Evolutionary conservation across 1,140 invertebrate genomes (phyloP).

Genomic region (Whitmania pigra): DNA sequence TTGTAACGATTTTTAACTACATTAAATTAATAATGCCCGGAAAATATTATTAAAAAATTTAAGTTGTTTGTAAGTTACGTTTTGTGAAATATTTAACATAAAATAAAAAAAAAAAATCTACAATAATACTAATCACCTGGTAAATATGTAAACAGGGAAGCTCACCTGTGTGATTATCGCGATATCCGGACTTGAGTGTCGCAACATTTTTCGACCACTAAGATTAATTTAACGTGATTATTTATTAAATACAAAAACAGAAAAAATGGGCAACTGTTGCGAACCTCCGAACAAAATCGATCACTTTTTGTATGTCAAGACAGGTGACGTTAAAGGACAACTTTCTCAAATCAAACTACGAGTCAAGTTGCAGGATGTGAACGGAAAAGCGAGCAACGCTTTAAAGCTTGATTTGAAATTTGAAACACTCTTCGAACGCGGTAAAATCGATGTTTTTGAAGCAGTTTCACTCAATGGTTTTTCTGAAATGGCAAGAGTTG

Average conservation of each 20-base stretch:
- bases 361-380: conserved; percentile 36
- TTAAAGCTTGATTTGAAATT: conserved; percentile 38
- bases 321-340: conserved; percentile 40
- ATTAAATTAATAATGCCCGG: too few species aligned
- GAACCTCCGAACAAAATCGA: conserved; percentile 20
- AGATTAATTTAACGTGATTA: too few species aligned
- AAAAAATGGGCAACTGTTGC: conserved; percentile 24
- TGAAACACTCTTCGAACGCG: conserved; percentile 42
- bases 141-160: too few species aligned
- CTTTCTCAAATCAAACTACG: conserved; percentile 43
- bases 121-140: too few species aligned
- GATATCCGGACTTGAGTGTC: not conserved
- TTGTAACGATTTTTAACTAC: too few species aligned
- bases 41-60: too few species aligned
- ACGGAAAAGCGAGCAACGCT: conserved; percentile 30
- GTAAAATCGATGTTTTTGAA: conserved; percentile 35
- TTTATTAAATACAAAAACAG: too few species aligned
- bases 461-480: conserved; percentile 22
- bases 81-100: too few species aligned
- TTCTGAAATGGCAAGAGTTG: conserved; percentile 29
- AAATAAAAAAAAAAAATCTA: too few species aligned
- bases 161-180: too few species aligned
- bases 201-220: not conserved
- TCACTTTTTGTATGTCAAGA: conserved; percentile 38
- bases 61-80: too few species aligned